These are phyloP conservation scores for Saxidomus purpurata DNA, from an alignment of 1,140 invertebrate genomes.

Conservation along the genomic window DNA sequence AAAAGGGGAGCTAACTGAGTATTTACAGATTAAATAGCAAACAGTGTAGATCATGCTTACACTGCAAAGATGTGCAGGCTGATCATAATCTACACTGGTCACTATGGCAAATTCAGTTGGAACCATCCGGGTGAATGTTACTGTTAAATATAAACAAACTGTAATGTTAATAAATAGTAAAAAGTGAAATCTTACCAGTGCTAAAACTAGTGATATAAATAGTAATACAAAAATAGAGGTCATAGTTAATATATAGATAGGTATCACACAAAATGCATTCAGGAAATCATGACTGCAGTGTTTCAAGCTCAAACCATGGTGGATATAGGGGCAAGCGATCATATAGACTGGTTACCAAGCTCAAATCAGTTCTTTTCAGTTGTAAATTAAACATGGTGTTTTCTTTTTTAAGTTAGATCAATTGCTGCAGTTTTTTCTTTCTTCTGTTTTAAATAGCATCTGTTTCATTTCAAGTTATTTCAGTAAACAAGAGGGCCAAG, in stretches of 20 bases:
- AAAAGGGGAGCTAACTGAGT: too few relatives aligned
- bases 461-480: too few relatives aligned
- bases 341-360: neutral
- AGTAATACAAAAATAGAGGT: neutral
- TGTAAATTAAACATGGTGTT: too few relatives aligned
- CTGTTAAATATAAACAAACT: neutral
- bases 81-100: too few relatives aligned
- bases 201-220: neutral
- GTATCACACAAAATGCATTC: neutral
- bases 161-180: neutral
- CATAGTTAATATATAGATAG: neutral
- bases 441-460: too few relatives aligned
- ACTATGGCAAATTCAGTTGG: too few relatives aligned
- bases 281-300: neutral
- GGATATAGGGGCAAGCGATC: neutral
- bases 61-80: too few relatives aligned
- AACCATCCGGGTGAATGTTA: too few relatives aligned
- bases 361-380: neutral
- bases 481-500: too few relatives aligned
- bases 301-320: neutral
- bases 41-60: too few relatives aligned
- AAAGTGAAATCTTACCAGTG: neutral
- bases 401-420: neutral
- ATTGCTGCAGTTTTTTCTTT: too few relatives aligned
- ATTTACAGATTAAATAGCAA: too few relatives aligned